Conservation (phyloP, 2,797 vertebrate genomes). For the Brachyalestes nurse region DNA sequence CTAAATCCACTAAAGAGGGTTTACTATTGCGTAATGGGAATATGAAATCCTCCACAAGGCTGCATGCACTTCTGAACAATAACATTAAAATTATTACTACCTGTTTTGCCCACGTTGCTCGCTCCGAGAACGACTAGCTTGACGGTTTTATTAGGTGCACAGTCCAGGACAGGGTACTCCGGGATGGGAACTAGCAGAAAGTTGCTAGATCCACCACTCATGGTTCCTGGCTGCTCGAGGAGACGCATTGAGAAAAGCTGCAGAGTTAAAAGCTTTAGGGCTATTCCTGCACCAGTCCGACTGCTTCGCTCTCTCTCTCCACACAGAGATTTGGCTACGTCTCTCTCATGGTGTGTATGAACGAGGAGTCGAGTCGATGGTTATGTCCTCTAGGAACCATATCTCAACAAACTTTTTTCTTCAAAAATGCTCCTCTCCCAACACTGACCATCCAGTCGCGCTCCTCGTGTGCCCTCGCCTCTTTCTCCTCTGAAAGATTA, state of each 20-base stretch:
- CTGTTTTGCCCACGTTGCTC: slow-evolving; percentile 91
- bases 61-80: background rate
- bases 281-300: slow-evolving; percentile 3
- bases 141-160: slow-evolving; percentile 86
- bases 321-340: slow-evolving; percentile 8
- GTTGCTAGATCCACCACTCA: slow-evolving; percentile 86
- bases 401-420: slow-evolving; percentile 1
- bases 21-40: background rate
- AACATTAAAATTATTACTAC: slow-evolving; percentile 64
- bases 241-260: slow-evolving; percentile 73
- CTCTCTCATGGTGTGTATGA: slow-evolving; percentile 27
- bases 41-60: background rate
- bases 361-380: slow-evolving; percentile 1
- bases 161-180: slow-evolving; percentile 86
- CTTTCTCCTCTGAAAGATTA: too few species aligned
- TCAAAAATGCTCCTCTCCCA: background rate
- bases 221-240: slow-evolving; percentile 75
- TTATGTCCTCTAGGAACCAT: slow-evolving; percentile 21
- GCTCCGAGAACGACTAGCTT: slow-evolving; percentile 92
- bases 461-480: background rate
- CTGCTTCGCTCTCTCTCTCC: slow-evolving; percentile 9
- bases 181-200: slow-evolving; percentile 93
- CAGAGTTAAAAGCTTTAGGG: slow-evolving; percentile 4
- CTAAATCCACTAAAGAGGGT: background rate
- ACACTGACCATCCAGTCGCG: background rate